These are phyloP conservation scores for Nemotelus nigrinus DNA, from an alignment of 2,888 invertebrate species.

Conservation along the genomic window DNA sequence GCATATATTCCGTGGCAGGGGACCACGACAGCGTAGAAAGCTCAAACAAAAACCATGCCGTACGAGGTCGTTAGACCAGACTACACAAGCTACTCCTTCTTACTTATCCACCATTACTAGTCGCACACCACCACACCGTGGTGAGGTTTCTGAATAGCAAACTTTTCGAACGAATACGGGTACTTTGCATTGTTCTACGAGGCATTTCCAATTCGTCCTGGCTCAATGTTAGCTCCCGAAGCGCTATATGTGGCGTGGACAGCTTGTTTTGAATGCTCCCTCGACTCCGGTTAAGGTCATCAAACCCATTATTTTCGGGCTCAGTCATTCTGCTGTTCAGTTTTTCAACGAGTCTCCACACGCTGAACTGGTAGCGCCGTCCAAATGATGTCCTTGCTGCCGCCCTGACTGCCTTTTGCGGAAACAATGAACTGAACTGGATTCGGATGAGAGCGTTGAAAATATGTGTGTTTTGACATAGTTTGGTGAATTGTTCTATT, in stretches of 20 bases:
- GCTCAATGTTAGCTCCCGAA: constrained; percentile 2
- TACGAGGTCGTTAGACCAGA: neutral
- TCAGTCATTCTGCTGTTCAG: constrained; percentile 5
- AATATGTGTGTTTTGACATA: no score
- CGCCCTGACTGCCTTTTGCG: no score
- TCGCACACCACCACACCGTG: neutral
- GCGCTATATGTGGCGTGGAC: neutral
- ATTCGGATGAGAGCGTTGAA: no score
- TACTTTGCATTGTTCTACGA: neutral
- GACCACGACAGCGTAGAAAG: neutral
- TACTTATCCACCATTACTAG: neutral
- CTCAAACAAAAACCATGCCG: constrained; percentile 11
- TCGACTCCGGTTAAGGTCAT: constrained; percentile 41
- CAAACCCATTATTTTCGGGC: constrained; percentile 41
- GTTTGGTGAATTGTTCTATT: no score
- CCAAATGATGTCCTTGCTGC: no score
- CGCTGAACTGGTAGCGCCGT: no score
- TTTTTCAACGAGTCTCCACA: no score
- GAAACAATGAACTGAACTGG: no score
- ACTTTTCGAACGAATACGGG: neutral
- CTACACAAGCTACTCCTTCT: no score
- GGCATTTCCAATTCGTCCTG: neutral
- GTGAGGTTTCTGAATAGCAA: neutral
- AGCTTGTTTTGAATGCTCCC: constrained; percentile 39
- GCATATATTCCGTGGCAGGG: neutral